Evolutionary conservation across 2,888 invertebrate species (phyloP), one percentile per base, ranked within the genome.

Genomic region (Chymomyza caudatula): DNA sequence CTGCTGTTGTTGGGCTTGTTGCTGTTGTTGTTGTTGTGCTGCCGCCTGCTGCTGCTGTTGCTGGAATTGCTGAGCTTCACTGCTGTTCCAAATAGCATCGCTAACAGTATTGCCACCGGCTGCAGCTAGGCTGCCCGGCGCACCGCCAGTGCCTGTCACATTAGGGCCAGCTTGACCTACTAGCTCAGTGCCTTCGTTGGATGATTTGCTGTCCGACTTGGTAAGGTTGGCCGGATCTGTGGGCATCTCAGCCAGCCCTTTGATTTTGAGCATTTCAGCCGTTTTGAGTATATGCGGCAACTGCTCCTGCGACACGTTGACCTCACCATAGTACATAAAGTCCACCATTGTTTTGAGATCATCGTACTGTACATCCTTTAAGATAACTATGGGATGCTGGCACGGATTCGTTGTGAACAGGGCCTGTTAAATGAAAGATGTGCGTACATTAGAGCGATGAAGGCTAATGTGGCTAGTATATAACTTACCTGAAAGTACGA

Each of bases 241-340:
- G 6, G 95, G 96, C 93, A 96, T 96, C 89, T 97, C 96, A 13
- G 96, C 96, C 52, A 97, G 91, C 17, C 96, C 96, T 91, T 96
- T 96, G 65, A 97, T 96, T 91, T 96, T 96, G 58, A 97, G 92
- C 89, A 95, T 94, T 89, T 96, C 96, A 1, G 96, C 96, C 23
- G 96, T 96, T 92, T 96, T 93, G 67, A 94, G 91, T 78, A 94
- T 93, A 90, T 94, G 93, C 67, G 96, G 96, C 80, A 97, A 91
- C 88, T 96, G 96, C 82, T 96, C 96, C 88, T 96, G 96, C 1
- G 96, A 96, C 29, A 97, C 96, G 90, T 97, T 96, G 5, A 97
- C 96, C 92, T 96, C 96, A 0, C 97, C 97, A 84, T 95, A 95
- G 89, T 97, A 97, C 95, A 97, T 97, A 88, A 97, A 97, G 87